Base-by-base conservation (phyloP, 2,797 vertebrate species). In the Thalassophryne amazonica region DNA sequence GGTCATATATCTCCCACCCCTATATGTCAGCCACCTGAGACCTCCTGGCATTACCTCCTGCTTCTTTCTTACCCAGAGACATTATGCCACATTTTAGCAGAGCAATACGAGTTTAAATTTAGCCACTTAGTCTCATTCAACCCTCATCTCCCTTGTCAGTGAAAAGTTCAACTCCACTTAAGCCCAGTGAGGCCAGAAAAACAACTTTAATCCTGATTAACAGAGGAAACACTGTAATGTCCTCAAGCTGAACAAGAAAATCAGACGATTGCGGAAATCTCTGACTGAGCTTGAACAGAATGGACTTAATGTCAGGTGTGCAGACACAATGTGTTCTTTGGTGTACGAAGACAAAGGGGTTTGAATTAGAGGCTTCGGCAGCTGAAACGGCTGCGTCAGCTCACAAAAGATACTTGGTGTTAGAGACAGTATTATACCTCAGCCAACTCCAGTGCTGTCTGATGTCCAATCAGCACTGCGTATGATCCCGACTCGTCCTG, bases 141-240 rank as follows among this genome's bases (percentile, higher is more conserved):
- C 65, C 7, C 12, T 35, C 47, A 43, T 60, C 23, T 20, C 51
- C 47, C 39, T 63, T 21, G 8, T 41, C 40, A 30, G 51, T 22
- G 37, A 64, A 77, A 61, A 49, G 53, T 61, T 70, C 51, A 69
- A 60, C 17, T 37, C 60, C 23, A 55, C 37, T 30, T 31, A 47
- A 42, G 39, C 46, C 40, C 31, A 1, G 16, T 52, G 52, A 62
- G 51, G 55, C 46, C 59, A 59, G 57, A 60, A 46, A 36, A 54
- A 73, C 52, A 17, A 47, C 71, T 54, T 61, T 71, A 60, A 67
- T 68, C 71, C 63, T 8, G 36, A 60, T 69, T 46, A 29, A 24
- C 29, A 24, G 37, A 16, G 15, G n/a, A 58, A 29, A 45, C 37
- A 27, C 12, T 17, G 31, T 23, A 22, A 31, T 4, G 34, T 47